Evolutionary conservation across 2,888 invertebrate species (phyloP).

Genomic region (Pharmacophagus antenor): DNA sequence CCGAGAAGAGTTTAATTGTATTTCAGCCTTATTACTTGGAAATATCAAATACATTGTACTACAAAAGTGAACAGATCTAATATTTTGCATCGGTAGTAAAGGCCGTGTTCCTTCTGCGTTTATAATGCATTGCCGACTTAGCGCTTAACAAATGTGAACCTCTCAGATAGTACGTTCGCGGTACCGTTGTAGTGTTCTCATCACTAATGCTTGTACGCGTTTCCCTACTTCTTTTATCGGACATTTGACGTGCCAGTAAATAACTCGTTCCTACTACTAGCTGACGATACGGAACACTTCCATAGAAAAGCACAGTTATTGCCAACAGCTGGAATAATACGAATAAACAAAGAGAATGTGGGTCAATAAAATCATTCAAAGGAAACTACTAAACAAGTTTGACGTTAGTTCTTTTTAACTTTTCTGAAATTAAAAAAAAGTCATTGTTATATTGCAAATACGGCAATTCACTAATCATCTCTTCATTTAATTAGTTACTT

Average conservation of each 20-base stretch:
- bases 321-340: conserved; percentile 4
- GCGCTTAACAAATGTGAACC: conserved; percentile 8
- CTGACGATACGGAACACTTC: conserved; percentile 14
- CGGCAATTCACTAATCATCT: too few relatives aligned
- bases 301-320: conserved; percentile 13
- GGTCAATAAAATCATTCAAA: not conserved
- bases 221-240: conserved; percentile 27
- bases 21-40: not conserved
- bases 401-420: too few relatives aligned
- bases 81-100: not conserved
- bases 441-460: not conserved
- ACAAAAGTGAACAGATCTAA: not conserved
- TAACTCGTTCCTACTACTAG: conserved; percentile 12
- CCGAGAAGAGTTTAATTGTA: not conserved
- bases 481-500: too few relatives aligned
- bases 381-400: too few relatives aligned
- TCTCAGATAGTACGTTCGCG: conserved; percentile 15
- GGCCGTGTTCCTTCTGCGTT: conserved; percentile 4
- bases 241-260: conserved; percentile 23
- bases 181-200: conserved; percentile 23
- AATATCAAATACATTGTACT: not conserved
- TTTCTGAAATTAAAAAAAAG: too few relatives aligned
- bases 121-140: not conserved
- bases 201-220: conserved; percentile 8
- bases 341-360: not conserved